These are phyloP conservation scores for Scaptomyza graminum DNA, from an alignment of 1,140 invertebrate genomes.

Conservation along the genomic window DNA sequence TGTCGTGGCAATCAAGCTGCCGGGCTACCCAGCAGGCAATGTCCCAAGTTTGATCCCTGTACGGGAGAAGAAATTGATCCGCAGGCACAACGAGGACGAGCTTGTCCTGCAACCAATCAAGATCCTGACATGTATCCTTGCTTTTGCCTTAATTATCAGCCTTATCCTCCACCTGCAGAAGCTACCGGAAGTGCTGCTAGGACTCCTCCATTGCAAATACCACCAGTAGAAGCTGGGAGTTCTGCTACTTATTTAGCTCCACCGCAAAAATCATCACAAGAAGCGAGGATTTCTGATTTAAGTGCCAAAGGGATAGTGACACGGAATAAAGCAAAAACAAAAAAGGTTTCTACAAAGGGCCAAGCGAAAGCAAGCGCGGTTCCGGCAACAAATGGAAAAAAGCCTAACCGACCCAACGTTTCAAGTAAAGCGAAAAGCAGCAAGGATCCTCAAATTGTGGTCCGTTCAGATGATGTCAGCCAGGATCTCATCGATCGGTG, in stretches of 20 bases:
- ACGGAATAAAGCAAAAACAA: background rate
- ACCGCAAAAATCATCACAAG: too few relatives aligned
- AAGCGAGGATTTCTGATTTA: too few relatives aligned
- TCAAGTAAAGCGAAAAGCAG: background rate
- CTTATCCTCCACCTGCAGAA: background rate
- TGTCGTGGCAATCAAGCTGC: slow-evolving; percentile 20
- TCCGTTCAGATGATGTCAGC: slow-evolving; percentile 3
- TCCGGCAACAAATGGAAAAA: background rate
- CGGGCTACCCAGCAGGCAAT: slow-evolving; percentile 39
- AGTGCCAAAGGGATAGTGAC: background rate
- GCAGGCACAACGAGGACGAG: background rate
- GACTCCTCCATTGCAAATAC: background rate
- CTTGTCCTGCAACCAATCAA: background rate
- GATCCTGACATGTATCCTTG: background rate
- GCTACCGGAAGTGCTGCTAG: background rate
- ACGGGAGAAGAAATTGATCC: slow-evolving; percentile 28
- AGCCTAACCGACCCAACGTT: background rate
- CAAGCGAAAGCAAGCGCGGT: background rate
- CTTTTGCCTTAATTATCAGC: background rate
- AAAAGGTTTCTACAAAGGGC: background rate
- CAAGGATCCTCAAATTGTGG: background rate
- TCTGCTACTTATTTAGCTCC: too few relatives aligned
- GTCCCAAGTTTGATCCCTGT: slow-evolving; percentile 51
- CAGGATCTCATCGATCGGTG: slow-evolving; percentile 49
- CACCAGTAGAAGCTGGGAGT: background rate